phyloP scores from a whole-genome alignment of 2,888 invertebrate genomes.

The Epinotia nisella region DNA sequence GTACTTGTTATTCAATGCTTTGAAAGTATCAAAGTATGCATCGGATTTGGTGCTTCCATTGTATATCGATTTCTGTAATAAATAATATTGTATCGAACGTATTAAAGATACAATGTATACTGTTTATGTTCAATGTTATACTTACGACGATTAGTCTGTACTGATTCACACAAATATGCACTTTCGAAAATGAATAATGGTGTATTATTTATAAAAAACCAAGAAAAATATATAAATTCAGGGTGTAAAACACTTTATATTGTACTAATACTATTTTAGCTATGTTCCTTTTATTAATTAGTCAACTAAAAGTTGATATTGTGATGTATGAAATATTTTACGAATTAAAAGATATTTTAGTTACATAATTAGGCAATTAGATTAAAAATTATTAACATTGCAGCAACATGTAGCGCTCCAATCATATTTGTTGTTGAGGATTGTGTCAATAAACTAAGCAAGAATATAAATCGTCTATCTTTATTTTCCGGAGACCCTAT shows the following conservation, averaged over 20 bases:
- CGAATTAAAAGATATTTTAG: constrained; percentile 76
- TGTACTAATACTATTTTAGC: constrained; percentile 63
- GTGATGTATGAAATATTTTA: constrained; percentile 79
- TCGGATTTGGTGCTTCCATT: constrained; percentile 39
- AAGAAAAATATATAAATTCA: constrained; percentile 57
- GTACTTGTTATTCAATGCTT: background rate
- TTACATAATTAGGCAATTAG: constrained; percentile 74
- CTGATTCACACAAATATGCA: constrained; percentile 20
- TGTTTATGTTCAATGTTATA: constrained; percentile 27
- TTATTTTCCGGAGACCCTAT: background rate
- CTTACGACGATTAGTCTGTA: constrained; percentile 10
- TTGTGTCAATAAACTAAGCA: constrained; percentile 81
- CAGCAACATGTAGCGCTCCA: constrained; percentile 76
- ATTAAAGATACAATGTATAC: constrained; percentile 10
- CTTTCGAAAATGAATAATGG: constrained; percentile 24
- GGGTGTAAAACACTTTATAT: constrained; percentile 73
- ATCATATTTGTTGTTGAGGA: constrained; percentile 78
- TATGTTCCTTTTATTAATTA: constrained; percentile 75
- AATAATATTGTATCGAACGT: constrained; percentile 27
- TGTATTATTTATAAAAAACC: constrained; percentile 53
- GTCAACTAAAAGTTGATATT: constrained; percentile 83
- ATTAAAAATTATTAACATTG: constrained; percentile 70
- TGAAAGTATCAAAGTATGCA: constrained; percentile 20
- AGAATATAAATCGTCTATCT: constrained; percentile 57
- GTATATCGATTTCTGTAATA: constrained; percentile 27